Base-by-base conservation (phyloP, 2,797 vertebrate species). In the Anguilla anguilla region DNA sequence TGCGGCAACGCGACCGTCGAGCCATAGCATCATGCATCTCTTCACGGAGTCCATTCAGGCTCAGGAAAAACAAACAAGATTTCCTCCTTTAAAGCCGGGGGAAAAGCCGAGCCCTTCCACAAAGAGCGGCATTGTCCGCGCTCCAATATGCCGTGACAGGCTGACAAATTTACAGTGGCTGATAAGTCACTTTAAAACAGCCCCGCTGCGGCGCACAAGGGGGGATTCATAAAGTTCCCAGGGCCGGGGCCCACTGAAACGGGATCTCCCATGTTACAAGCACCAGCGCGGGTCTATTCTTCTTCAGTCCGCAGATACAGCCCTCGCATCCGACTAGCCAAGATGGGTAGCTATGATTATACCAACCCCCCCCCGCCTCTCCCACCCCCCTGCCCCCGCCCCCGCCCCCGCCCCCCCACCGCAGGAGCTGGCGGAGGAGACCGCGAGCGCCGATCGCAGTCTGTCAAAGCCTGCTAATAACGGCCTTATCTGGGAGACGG, bases 131-230 rank as follows among this genome's bases (percentile, higher is more conserved):
- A 94, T 96, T 96, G 96, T 96, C 86, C 2, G 89, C 86, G 89
- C 89, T 93, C 91, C 92, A 96, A 96, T 96, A 95, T 95, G 94
- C 96, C 95, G 92, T 96, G 95, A 96, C 95, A 94, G 91, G 90
- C 94, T 92, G 90, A 95, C 95, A 95, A 95, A 95, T 94, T 95
- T 89, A 90, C 84, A 79, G 83, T 74, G 90, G 91, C 89, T 90
- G 96, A 97, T 96, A 96, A 96, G 94, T 83, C 84, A 59, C 86
- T 91, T 93, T 94, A 89, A 93, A 95, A 91, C 87, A 88, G 87
- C 92, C 93, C 67, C 89, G 61, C 87, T 93, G 92, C 89, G 89
- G 89, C 90, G 88, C 90, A 89, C 89, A 92, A 91, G 91, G 90
- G 90, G 92, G 92, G 88, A 87, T 91, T 93, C 92, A 86, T 94